phyloP scores from a whole-genome alignment of 2,797 vertebrate genomes.

The Catharus ustulatus region DNA sequence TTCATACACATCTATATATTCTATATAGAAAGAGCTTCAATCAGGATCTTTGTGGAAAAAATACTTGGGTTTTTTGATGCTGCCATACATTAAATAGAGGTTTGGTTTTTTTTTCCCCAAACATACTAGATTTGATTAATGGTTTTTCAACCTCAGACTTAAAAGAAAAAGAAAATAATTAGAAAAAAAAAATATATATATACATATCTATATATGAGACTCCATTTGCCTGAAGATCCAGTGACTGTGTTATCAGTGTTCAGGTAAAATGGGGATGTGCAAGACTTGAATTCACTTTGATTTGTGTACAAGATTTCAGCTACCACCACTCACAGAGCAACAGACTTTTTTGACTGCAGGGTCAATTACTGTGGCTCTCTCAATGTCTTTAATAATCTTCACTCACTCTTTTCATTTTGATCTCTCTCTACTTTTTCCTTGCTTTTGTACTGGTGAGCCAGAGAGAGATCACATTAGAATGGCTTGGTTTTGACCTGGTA shows the following conservation, averaged over 20 bases:
- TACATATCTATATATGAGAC: too few species aligned
- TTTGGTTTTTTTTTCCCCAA: not conserved
- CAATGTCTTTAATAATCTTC: not conserved
- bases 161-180: not conserved
- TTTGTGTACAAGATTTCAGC: not conserved
- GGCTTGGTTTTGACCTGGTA: not conserved
- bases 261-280: rapidly evolving
- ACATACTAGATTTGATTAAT: not conserved
- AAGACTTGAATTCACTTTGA: not conserved
- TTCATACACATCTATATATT: not conserved
- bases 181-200: not conserved
- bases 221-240: not conserved
- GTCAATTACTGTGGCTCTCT: not conserved
- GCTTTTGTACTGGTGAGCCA: not conserved
- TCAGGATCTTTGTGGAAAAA: not conserved
- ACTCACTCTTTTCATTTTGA: not conserved
- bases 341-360: not conserved
- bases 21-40: not conserved
- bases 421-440: not conserved
- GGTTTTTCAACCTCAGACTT: not conserved
- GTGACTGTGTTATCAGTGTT: not conserved
- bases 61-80: rapidly evolving
- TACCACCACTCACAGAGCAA: rapidly evolving
- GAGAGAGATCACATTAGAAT: not conserved
- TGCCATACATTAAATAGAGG: not conserved